Conservation (phyloP, 2,888 invertebrate species). For the Exephanes ischioxanthus region DNA sequence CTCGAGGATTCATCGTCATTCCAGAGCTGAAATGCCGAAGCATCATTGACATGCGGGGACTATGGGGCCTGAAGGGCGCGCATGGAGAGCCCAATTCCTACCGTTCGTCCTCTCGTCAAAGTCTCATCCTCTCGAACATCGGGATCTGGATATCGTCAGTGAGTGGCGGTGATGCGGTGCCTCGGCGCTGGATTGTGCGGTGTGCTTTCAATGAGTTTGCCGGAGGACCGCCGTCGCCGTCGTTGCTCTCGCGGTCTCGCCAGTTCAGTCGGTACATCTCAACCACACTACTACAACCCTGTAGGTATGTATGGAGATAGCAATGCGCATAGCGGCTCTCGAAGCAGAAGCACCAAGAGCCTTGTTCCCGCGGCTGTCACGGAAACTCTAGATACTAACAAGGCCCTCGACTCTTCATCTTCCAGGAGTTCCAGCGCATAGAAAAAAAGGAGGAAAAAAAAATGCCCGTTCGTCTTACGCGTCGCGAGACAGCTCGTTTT, state of each 20-base stretch:
- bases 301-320: slow-evolving; percentile 9
- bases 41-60: slow-evolving; percentile 15
- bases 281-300: not conserved
- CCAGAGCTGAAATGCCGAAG: slow-evolving; percentile 1
- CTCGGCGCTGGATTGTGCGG: slow-evolving; percentile 21
- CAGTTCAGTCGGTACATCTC: slow-evolving; percentile 21
- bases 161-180: slow-evolving; percentile 25
- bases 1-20: slow-evolving; percentile 2
- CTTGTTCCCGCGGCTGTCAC: slow-evolving; percentile 52
- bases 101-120: slow-evolving; percentile 8
- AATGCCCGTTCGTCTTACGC: not conserved
- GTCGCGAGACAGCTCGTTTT: not conserved
- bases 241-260: slow-evolving; percentile 53
- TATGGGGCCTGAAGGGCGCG: not conserved
- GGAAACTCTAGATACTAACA: slow-evolving; percentile 58
- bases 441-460: slow-evolving; percentile 1
- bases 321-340: slow-evolving; percentile 20
- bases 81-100: not conserved
- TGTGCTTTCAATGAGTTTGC: slow-evolving; percentile 57
- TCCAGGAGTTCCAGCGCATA: not conserved
- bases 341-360: slow-evolving; percentile 45
- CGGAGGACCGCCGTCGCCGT: slow-evolving; percentile 49
- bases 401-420: slow-evolving; percentile 31
- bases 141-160: slow-evolving; percentile 57
- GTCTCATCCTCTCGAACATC: slow-evolving; percentile 2